Evolutionary conservation across 2,888 invertebrate genomes (phyloP).

Genomic region (Drosophila paracracens): DNA sequence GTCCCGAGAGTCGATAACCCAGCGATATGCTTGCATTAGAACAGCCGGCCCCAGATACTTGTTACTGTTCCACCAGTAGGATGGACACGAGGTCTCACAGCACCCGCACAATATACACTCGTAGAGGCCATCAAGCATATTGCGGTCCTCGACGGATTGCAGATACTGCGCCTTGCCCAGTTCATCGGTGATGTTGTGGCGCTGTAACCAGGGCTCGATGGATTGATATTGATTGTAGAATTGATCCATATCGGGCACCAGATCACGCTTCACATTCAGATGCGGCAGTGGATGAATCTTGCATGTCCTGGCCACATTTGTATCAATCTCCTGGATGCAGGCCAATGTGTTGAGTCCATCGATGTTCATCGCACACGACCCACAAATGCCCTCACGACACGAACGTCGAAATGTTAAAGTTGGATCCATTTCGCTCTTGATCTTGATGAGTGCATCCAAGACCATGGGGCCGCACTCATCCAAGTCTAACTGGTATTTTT

Average conservation of each 20-base stretch:
- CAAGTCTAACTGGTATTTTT: slow-evolving; percentile 88
- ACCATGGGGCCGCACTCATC: slow-evolving; percentile 97
- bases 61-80: slow-evolving; percentile 99
- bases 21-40: slow-evolving; percentile 98
- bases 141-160: slow-evolving; percentile 95
- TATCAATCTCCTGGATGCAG: slow-evolving; percentile 93
- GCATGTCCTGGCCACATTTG: slow-evolving; percentile 87
- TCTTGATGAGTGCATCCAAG: slow-evolving; percentile 96
- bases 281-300: slow-evolving; percentile 98
- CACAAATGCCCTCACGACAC: slow-evolving; percentile 99
- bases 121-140: slow-evolving; percentile 96
- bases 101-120: slow-evolving; percentile 99
- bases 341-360: slow-evolving; percentile 97
- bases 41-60: slow-evolving; percentile 99
- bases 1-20: slow-evolving; percentile 98
- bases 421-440: slow-evolving; percentile 97
- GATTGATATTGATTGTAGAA: slow-evolving; percentile 97
- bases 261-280: slow-evolving; percentile 98
- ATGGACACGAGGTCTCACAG: slow-evolving; percentile 97
- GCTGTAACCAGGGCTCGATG: slow-evolving; percentile 98
- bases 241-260: slow-evolving; percentile 96
- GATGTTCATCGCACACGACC: slow-evolving; percentile 99
- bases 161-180: slow-evolving; percentile 91
- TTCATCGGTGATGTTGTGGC: slow-evolving; percentile 83
- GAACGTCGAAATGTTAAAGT: slow-evolving; percentile 97